Evolutionary conservation across 2,888 invertebrate genomes (phyloP).

Genomic region (Drosophila emarginata): DNA sequence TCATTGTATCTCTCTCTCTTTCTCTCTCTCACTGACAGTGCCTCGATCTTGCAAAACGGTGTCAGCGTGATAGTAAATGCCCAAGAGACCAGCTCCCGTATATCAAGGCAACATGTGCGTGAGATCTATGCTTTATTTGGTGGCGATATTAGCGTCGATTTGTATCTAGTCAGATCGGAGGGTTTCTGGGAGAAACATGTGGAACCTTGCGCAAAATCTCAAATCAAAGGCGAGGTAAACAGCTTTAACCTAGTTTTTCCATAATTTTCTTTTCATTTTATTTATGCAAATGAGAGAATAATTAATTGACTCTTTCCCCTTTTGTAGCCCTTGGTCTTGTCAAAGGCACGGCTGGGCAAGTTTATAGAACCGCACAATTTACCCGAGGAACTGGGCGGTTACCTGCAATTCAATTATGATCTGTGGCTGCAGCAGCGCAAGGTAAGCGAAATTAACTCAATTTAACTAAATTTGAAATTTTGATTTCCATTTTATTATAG

Average conservation of each 20-base stretch:
- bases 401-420: constrained; percentile 87
- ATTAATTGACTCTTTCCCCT: background rate
- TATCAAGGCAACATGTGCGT: constrained; percentile 85
- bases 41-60: constrained; percentile 82
- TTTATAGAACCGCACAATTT: constrained; percentile 88
- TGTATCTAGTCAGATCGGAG: constrained; percentile 88
- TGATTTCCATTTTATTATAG: constrained; percentile 80
- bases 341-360: constrained; percentile 87
- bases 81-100: constrained; percentile 86
- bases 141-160: constrained; percentile 82
- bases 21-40: constrained; percentile 51
- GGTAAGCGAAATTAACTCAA: constrained; percentile 81
- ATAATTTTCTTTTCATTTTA: too few relatives aligned
- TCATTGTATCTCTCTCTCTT: background rate
- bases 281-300: background rate
- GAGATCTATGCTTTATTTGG: constrained; percentile 84
- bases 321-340: constrained; percentile 87
- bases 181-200: constrained; percentile 91
- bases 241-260: constrained; percentile 15
- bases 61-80: constrained; percentile 86
- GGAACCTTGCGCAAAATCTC: constrained; percentile 86
- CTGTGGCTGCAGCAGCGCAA: constrained; percentile 90
- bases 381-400: constrained; percentile 89
- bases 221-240: constrained; percentile 84
- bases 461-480: background rate